Evolutionary conservation across 2,888 invertebrate species (phyloP), one percentile per base, ranked within the genome.

Genomic region (Drosophila conformis): DNA sequence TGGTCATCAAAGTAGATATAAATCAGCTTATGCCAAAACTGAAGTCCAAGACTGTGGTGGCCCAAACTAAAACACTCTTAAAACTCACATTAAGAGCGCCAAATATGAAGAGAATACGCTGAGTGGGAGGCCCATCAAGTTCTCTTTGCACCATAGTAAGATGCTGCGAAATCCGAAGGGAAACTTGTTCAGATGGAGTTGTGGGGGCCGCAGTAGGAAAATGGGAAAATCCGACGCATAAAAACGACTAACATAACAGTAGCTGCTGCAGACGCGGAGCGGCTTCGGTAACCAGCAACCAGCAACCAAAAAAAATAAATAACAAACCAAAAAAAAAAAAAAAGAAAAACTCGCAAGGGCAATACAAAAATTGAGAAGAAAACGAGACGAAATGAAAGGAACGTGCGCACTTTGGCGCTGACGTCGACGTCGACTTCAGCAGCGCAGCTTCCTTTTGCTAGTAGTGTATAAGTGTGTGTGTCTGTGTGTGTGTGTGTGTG

Each of bases 171-270:
- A 79, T 59, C 56, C 62, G 49, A 67, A 73, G 69, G 63, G 71
- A 76, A 80, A 70, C 71, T 64, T 71, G 18, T 65, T 63, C 54
- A 52, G 49, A 48, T 42, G 62, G 33, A 53, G 54, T 10, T 25
- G 66, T 36, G 49, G 29, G 18, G 18, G 52, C 36, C 29, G 21
- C 60, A 33, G 51, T 31, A 61, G 69, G 54, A 71, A 77, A 69
- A 80, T 70, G 57, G 63, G 52, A 54, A 79, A 75, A 78, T 65
- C 67, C 66, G 59, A 54, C 76, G 65, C 56, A 78, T 63, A 71
- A 72, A 76, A 69, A 67, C 61, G 64, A 83, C 71, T 69, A 83
- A 79, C 83, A 73, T 78, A 87, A 78, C 82, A 76, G 78, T 69
- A 73, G 61, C 58, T 63, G 51, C 35, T 38, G 31, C 59, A 35